Evolutionary conservation across 1,140 invertebrate species (phyloP).

Genomic region (Ladona fulva): DNA sequence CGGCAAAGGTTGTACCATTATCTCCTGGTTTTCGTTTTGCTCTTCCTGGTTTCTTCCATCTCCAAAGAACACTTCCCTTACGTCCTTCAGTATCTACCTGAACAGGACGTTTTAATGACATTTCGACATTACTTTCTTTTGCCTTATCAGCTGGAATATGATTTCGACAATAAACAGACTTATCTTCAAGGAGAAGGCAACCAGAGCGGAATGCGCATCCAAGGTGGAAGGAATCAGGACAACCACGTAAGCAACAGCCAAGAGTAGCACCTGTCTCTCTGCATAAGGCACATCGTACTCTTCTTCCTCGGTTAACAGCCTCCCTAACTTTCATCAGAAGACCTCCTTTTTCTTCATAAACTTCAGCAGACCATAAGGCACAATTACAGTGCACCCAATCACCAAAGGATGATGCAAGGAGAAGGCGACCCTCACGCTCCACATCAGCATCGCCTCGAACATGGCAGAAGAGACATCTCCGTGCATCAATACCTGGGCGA

Average conservation of each 20-base stretch:
- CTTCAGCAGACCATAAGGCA: conserved; percentile 93
- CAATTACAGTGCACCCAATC: conserved; percentile 97
- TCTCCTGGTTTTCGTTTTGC: background rate
- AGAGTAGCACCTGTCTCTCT: conserved; percentile 79
- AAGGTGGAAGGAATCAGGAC: conserved; percentile 83
- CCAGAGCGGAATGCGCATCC: conserved; percentile 67
- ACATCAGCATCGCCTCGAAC: conserved; percentile 62
- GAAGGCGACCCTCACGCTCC: conserved; percentile 61
- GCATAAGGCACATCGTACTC: conserved; percentile 75
- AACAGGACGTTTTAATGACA: background rate
- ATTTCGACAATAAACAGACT: conserved; percentile 72
- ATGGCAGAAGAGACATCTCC: conserved; percentile 80
- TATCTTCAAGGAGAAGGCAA: conserved; percentile 73
- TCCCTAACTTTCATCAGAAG: conserved; percentile 89
- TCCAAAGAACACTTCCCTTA: background rate
- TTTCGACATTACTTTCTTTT: background rate
- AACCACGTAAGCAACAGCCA: conserved; percentile 82
- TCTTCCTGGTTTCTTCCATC: background rate
- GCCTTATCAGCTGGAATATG: conserved; percentile 40
- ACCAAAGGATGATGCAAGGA: conserved; percentile 51
- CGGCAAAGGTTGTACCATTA: conserved; percentile 14
- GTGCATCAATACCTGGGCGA: conserved; percentile 44
- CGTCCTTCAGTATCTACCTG: background rate
- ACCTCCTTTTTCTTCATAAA: conserved; percentile 90
- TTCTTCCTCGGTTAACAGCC: conserved; percentile 73